A percentile compares a stretch with the other conserved stretches of the same genome.
Evolutionary conservation across 2,797 vertebrate genomes (phyloP).

Genomic region (Chiloscyllium punctatum): DNA sequence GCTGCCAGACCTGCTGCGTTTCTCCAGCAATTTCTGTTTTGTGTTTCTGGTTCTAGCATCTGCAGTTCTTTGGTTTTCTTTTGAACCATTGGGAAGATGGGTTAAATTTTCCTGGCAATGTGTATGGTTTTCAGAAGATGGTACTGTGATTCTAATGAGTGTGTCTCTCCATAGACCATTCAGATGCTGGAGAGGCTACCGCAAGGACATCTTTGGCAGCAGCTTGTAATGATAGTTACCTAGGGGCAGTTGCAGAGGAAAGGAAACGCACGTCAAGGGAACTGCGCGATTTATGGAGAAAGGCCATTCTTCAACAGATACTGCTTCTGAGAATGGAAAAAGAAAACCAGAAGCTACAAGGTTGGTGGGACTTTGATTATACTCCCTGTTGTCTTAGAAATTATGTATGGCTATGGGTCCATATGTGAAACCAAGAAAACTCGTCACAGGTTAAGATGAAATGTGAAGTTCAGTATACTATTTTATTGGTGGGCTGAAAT

Average conservation of each 20-base stretch:
- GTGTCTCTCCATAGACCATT: slow-evolving; percentile 61
- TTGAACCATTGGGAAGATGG: background rate
- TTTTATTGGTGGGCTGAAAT: too few relatives aligned
- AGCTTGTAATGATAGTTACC: slow-evolving; percentile 63
- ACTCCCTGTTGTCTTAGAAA: background rate
- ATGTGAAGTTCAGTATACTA: background rate
- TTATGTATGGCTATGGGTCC: too few relatives aligned
- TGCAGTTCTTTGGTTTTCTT: too few relatives aligned
- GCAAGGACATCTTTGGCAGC: slow-evolving; percentile 61
- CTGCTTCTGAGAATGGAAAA: slow-evolving; percentile 92
- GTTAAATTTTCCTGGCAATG: background rate
- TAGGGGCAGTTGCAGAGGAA: slow-evolving; percentile 66
- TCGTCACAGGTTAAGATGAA: too few relatives aligned
- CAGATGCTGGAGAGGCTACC: slow-evolving; percentile 69
- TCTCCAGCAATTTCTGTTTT: too few relatives aligned
- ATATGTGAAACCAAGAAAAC: background rate
- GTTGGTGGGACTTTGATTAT: slow-evolving; percentile 52
- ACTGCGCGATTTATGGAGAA: slow-evolving; percentile 87
- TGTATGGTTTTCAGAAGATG: background rate
- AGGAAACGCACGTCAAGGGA: slow-evolving; percentile 65
- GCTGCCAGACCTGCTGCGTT: too few relatives aligned
- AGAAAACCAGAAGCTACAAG: slow-evolving; percentile 94
- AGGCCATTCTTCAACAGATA: slow-evolving; percentile 92
- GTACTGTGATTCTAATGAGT: slow-evolving; percentile 21
- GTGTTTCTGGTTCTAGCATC: too few relatives aligned